Evolutionary conservation across 2,113 vertebrate species (phyloP).

Genomic region (Macaca mulatta): DNA sequence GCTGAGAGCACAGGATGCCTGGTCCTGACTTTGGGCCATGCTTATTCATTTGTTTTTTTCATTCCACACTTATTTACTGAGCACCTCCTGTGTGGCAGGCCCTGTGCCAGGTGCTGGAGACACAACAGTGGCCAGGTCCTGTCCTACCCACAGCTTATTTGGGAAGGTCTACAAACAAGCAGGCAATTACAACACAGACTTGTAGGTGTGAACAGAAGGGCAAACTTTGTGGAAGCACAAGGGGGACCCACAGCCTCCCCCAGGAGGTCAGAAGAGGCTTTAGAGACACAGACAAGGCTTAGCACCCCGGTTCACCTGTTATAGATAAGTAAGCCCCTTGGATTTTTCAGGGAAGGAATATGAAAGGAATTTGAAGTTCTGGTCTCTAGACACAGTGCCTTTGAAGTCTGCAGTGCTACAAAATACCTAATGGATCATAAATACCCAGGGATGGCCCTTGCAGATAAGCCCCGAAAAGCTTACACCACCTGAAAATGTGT

Average conservation of each 20-base stretch:
- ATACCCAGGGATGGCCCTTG: not conserved
- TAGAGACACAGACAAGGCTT: accelerated
- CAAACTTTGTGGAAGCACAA: not conserved
- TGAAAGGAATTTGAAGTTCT: not conserved
- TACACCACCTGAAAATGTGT: not conserved
- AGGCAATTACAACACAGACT: not conserved
- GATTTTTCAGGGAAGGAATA: slow-evolving; percentile 14
- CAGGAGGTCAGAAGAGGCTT: not conserved
- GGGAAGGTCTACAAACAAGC: not conserved
- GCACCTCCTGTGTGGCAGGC: not conserved
- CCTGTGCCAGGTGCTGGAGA: not conserved
- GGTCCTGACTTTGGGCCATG: not conserved
- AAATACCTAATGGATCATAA: not conserved
- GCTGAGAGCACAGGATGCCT: not conserved
- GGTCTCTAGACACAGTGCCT: not conserved
- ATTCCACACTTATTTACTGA: not conserved
- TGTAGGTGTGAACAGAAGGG: accelerated
- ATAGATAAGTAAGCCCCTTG: not conserved
- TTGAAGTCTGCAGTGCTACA: not conserved
- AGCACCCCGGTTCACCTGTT: not conserved
- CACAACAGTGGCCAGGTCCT: not conserved
- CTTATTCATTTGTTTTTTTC: no score
- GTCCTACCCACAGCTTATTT: not conserved
- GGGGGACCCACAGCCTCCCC: not conserved
- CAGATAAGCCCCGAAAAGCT: not conserved